Evolutionary conservation across 2,797 vertebrate species (phyloP), one percentile per base, ranked within the genome.

Genomic region (Hyperoplus immaculatus): DNA sequence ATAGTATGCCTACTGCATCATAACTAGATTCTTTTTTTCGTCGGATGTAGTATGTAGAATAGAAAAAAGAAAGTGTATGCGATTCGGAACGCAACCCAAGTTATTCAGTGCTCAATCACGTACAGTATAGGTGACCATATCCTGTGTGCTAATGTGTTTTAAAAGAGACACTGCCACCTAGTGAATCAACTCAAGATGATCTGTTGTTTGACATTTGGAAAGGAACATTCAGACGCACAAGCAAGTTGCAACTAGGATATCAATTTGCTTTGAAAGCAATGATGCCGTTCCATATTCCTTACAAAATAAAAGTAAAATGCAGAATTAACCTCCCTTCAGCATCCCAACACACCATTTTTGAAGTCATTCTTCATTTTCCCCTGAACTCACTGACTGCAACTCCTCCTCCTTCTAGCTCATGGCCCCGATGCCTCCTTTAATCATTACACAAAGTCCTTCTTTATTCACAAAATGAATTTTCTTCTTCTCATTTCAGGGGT

Each of bases 381-480:
- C 71, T 89, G 82, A 92, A 89, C 89, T 90, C 81, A 57, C 77
- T 74, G 79, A 81, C 91, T 72, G 69, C 82, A 64, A 75, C 83
- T 78, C 84, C 88, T 77, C 87, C 77, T 83, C 86, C 77, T 83
- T 74, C 80, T 82, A 56, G 55, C 78, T 85, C 85, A 80, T 71
- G 83, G 78, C 87, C 89, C 79, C 78, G 86, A 91, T 87, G 89
- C 69, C 60, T 81, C 78, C 66, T 88, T 89, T 93, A 92, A 90
- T 94, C 90, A 94, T 89, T 63, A 79, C 84, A 94, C 93, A 93
- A 91, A 90, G 89, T 89, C 81, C 75, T 75, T 88, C 89, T 94
- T 91, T 91, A 92, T 94, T 82, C 82, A 57, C 72, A 58, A 80
- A 78, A 75, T 56, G 54, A 75, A 70, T 83, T 71, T 77, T 82